Evolutionary conservation across 2,888 invertebrate genomes (phyloP), one percentile per base, ranked within the genome.

Genomic region (Hofmannophila pseudospretella): DNA sequence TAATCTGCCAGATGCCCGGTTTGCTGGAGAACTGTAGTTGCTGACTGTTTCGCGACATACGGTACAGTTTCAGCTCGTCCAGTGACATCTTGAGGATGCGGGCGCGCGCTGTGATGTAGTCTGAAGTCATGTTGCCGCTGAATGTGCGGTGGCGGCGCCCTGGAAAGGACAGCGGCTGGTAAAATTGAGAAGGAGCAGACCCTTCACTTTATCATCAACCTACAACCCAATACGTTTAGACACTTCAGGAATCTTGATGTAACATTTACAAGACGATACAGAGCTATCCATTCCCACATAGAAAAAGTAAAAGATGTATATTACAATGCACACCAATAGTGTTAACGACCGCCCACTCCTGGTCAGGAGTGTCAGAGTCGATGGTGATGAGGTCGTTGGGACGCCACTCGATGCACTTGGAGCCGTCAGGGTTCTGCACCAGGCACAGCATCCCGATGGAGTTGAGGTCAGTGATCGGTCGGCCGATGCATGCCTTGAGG

Each of bases 331-430:
- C 66, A 84, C 88, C 88, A 53, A 91, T 91, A 28, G 94, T 92
- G 58, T 94, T 93, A 10, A 95, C 94, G 38, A 95, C 88, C 0
- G 94, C 93, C 96, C 96, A 95, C 60, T 94, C 95, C 58, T 94
- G 93, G 61, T 94, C 93, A 57, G 93, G 93, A 1, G 90, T 90
- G 49, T 94, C 94, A 0, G 92, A 90, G 50, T 94, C 93, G 5
- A 90, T 88, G 8, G 95, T 90, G 30, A 92, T 94, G 46, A 94
- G 85, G 65, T 95, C 94, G 42, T 91, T 91, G 0, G 94, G 94
- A 62, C 93, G 91, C 96, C 96, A 96, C 70, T 96, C 96, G 36
- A 96, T 90, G 48, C 88, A 90, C 44, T 90, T 89, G n/a, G 88
- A 88, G 50, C 74, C 74, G 35, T 87, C 74, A 36, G 88, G 77